These are phyloP conservation scores for Drosophila multiciliata DNA, from an alignment of 2,888 invertebrate species.

Conservation along the genomic window DNA sequence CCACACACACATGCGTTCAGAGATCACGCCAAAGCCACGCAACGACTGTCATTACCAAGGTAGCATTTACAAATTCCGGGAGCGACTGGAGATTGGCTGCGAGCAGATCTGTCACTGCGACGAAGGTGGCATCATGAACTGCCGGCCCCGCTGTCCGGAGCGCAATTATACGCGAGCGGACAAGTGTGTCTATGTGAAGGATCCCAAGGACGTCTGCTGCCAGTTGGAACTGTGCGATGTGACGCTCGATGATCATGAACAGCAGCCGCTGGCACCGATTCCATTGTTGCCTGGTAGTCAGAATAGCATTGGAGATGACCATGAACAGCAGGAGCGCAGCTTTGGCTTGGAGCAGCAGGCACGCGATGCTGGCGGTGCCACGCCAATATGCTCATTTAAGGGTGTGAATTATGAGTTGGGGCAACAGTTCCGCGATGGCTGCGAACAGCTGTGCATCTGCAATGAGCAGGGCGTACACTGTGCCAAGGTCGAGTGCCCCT, in stretches of 20 bases:
- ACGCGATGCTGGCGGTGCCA: conserved; percentile 67
- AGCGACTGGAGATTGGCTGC: conserved; percentile 92
- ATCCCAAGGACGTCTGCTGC: conserved; percentile 93
- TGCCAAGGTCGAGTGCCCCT: conserved; percentile 92
- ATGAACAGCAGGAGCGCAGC: conserved; percentile 46
- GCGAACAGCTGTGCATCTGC: conserved; percentile 92
- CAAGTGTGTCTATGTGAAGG: conserved; percentile 92
- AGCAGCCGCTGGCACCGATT: conserved; percentile 44
- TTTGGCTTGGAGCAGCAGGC: conserved; percentile 76
- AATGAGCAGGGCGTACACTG: conserved; percentile 90
- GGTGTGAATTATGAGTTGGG: conserved; percentile 85
- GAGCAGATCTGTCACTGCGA: conserved; percentile 92
- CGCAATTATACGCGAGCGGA: conserved; percentile 87
- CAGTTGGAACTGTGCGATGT: conserved; percentile 94
- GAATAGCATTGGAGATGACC: conserved; percentile 67
- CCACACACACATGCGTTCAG: conserved; percentile 39
- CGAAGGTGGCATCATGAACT: conserved; percentile 89
- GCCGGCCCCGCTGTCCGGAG: conserved; percentile 89
- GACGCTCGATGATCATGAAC: conserved; percentile 91
- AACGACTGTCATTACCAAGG: conserved; percentile 85
- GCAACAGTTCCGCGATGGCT: conserved; percentile 93
- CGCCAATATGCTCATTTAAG: conserved; percentile 77
- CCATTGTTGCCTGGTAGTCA: conserved; percentile 62
- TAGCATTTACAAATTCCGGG: conserved; percentile 90
- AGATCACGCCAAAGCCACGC: conserved; percentile 74